A percentile compares a stretch with the other conserved stretches of the same genome.
Evolutionary conservation across 2,888 invertebrate genomes (phyloP).

Genomic region (Brenthis ino): DNA sequence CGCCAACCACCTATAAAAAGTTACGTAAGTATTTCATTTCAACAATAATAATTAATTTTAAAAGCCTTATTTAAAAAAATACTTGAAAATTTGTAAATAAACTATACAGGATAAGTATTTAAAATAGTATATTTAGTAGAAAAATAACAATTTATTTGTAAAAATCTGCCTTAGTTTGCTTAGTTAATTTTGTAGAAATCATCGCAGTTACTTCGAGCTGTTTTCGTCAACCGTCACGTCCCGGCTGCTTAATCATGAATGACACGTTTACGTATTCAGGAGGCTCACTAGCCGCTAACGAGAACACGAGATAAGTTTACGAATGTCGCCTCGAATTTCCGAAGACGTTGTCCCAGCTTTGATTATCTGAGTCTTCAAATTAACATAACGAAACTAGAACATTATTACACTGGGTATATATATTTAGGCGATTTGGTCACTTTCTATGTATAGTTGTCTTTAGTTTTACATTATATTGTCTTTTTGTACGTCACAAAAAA

Average conservation of each 20-base stretch:
- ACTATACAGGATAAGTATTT: too few relatives aligned
- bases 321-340: constrained; percentile 74
- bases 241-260: constrained; percentile 75
- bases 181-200: constrained; percentile 13
- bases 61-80: neutral
- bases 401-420: constrained; percentile 35
- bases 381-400: constrained; percentile 66
- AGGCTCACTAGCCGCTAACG: constrained; percentile 72
- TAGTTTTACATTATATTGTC: neutral
- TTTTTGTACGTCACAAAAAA: neutral
- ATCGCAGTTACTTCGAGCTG: constrained; percentile 37
- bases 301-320: constrained; percentile 74
- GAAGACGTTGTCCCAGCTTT: constrained; percentile 69
- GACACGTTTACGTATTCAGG: constrained; percentile 77
- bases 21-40: too few relatives aligned
- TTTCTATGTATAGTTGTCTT: neutral
- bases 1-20: too few relatives aligned
- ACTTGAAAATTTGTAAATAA: neutral
- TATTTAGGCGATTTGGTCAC: neutral
- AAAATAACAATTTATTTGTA: neutral
- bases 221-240: constrained; percentile 73
- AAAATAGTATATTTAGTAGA: neutral
- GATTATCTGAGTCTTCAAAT: constrained; percentile 72
- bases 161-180: neutral
- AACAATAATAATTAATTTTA: too few relatives aligned